Evolutionary conservation across 2,113 vertebrate species (phyloP), one percentile per base, ranked within the genome.

Genomic region (Bubo bubo): DNA sequence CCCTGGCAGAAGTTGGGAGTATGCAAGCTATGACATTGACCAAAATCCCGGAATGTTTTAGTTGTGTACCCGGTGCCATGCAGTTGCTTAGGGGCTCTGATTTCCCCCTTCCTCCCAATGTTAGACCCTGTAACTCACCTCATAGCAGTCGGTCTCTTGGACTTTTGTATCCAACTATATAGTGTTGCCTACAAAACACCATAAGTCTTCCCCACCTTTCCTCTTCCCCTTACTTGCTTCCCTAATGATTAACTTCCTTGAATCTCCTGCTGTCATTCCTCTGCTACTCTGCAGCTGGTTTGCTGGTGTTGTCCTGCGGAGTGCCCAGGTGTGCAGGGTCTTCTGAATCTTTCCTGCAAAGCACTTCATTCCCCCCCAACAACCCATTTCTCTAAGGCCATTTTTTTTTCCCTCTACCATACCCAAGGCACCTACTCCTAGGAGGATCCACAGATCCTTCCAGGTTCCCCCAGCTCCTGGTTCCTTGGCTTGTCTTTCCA

Each of bases 391-490:
- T 83, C 28, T 43, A 66, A 37, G n/a, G 14, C 15, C 6, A 2
- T 30, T 79, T 90, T 43, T 43, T 34, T 55, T 1, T 0, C 2
- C 17, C 4, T 68, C 13, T 87, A 0, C 30, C 4, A 1, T 84
- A 47, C 43, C 35, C 1, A 1, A 75, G 27, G 28, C 26, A 88
- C 9, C 15, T 55, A 16, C 8, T 76, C 22, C 13, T 13, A 3
- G 35, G 39, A 84, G 34, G 39, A 83, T 30, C 30, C 53, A 43
- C 28, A 90, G 58, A n/a, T 6, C 8, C 4, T 6, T 6, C 3
- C 20, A 12, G 32, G 18, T 28, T 59, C 1, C 14, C 32, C 6
- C 16, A 43, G 32, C 49, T 93, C 27, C 60, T 63, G 12, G 6
- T 55, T 27, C 24, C n/a, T 79, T 52, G 53, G 12, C 6, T 76